Evolutionary conservation across 2,797 vertebrate genomes (phyloP).

Genomic region (Poecile montanus): DNA sequence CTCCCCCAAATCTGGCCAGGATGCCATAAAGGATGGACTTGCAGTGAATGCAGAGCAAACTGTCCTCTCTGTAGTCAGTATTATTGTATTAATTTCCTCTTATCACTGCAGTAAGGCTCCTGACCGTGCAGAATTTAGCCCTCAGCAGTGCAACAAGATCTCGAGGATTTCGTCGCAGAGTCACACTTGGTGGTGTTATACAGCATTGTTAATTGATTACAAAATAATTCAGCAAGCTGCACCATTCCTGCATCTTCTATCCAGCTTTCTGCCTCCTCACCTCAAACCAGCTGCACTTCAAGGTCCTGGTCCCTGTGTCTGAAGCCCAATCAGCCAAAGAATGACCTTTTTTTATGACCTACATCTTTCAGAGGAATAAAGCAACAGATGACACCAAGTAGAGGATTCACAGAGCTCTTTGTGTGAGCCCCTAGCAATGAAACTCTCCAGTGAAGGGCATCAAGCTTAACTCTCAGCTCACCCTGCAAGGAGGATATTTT

Average conservation of each 20-base stretch:
- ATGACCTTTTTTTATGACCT: constrained; percentile 20
- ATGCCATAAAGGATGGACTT: neutral
- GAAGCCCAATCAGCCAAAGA: neutral
- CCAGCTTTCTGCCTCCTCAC: neutral
- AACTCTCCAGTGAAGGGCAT: constrained; percentile 23
- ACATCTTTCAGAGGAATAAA: constrained; percentile 31
- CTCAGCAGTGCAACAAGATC: neutral
- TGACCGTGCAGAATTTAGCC: neutral
- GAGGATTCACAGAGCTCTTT: constrained; percentile 19
- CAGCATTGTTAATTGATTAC: constrained; percentile 2
- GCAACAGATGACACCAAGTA: constrained; percentile 42
- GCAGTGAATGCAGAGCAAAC: neutral
- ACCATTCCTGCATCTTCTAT: neutral
- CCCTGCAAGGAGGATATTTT: neutral
- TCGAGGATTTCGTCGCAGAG: neutral
- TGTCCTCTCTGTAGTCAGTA: neutral
- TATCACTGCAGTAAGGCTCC: neutral
- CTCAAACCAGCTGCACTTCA: neutral
- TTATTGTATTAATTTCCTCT: neutral
- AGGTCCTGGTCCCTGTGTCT: neutral
- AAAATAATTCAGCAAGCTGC: constrained; percentile 13
- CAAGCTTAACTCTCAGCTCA: constrained; percentile 19
- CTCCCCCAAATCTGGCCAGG: neutral
- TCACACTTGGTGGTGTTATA: neutral
- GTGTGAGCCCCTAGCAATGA: neutral